These are phyloP conservation scores for Nesoenas mayeri DNA, from an alignment of 2,113 vertebrate species.

Conservation along the genomic window DNA sequence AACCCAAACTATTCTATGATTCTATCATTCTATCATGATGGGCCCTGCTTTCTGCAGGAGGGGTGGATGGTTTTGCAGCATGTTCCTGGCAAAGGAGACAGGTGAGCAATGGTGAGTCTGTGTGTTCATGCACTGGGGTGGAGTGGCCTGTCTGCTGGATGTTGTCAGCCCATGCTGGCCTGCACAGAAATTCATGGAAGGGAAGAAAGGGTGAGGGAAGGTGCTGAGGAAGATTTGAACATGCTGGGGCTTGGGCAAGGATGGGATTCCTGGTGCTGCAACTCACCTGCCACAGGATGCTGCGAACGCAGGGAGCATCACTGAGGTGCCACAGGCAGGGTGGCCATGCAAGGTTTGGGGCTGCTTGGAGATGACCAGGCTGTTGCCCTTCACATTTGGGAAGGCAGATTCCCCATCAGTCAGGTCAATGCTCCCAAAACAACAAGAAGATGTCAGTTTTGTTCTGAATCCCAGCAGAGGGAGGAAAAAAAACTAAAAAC, in stretches of 20 bases:
- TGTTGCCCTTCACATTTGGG: background rate
- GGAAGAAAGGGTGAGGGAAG: background rate
- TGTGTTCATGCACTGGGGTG: rapidly evolving
- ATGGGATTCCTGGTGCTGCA: background rate
- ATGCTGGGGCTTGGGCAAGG: background rate
- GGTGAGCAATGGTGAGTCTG: background rate
- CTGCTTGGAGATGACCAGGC: background rate
- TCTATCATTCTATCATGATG: too few relatives aligned
- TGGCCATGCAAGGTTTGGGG: background rate
- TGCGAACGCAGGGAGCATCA: rapidly evolving
- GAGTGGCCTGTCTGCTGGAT: background rate
- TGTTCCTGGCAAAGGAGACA: background rate
- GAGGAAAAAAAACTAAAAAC: background rate
- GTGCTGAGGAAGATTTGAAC: background rate
- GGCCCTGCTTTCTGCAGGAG: background rate
- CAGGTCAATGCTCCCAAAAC: background rate
- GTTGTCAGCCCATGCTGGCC: rapidly evolving
- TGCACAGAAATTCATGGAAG: background rate
- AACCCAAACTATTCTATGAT: too few relatives aligned
- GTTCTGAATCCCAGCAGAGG: background rate
- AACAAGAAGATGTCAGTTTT: background rate
- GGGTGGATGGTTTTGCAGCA: rapidly evolving
- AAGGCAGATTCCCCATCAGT: background rate
- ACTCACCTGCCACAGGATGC: background rate
- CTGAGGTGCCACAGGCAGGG: background rate